Evolutionary conservation across 2,888 invertebrate species (phyloP), one percentile per base, ranked within the genome.

Genomic region (Drosophila longiperda): DNA sequence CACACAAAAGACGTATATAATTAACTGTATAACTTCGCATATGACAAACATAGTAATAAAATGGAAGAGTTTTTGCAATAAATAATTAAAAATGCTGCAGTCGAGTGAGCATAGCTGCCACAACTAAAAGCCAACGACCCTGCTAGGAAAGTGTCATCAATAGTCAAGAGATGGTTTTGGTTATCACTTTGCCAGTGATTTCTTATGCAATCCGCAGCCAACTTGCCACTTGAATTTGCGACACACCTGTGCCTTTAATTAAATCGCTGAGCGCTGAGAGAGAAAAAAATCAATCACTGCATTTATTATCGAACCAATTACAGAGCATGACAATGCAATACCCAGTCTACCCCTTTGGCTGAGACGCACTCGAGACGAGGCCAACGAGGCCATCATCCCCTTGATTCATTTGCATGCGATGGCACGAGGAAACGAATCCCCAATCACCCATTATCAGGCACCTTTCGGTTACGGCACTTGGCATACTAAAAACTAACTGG

Each of bases 401-500:
- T 26, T 15, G 45, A 7, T 45, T 42, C 20, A n/a, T n/a, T n/a
- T 32, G 48, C 48, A 1, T 20, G 52, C 33, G 7, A 50, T n/a
- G 33, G 15, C 20, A 52, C 32, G n/a, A 34, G 11, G 4, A 17
- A 23, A n/a, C 50, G 29, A 17, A n/a, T 26, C 29, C 2, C 23
- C 36, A 26, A 11, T 33, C 23, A 34, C 15, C 17, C n/a, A 29
- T 29, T 33, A 17, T 26, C 36, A 33, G 17, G 55, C 50, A 42
- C 57, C 54, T 62, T 36, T 60, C 29, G 52, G 49, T 59, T 68
- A 60, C 45, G 74, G 73, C 75, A 73, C 87, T 86, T 89, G 82
- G 84, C 89, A 82, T 81, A 87, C 83, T 87, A 87, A 87, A 85
- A 89, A 89, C 88, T 82, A 89, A 89, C 85, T 59, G 88, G 88